These are phyloP conservation scores for Cyrtonyx montezumae DNA, from an alignment of 2,113 vertebrate species.

Conservation along the genomic window DNA sequence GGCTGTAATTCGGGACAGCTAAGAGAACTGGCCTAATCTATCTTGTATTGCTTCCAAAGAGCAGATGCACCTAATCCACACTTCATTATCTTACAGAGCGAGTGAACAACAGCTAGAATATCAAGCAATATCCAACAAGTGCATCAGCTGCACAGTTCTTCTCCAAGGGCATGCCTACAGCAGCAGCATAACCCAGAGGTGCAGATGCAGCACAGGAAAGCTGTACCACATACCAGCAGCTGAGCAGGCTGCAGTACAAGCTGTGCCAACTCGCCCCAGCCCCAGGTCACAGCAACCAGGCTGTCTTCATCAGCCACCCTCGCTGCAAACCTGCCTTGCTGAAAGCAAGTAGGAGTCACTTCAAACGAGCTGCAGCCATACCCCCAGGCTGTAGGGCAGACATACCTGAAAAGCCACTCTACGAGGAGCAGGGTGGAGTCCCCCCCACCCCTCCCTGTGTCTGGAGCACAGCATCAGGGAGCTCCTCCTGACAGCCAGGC, in stretches of 20 bases:
- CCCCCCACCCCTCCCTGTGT: background rate
- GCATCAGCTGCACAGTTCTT: background rate
- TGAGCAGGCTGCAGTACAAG: background rate
- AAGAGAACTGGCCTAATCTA: background rate
- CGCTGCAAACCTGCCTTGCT: background rate
- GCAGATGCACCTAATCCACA: background rate
- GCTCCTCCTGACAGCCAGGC: background rate
- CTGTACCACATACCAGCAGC: fast-evolving
- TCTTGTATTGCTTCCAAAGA: background rate
- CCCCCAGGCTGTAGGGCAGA: conserved; percentile 46
- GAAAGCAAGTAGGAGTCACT: conserved; percentile 30
- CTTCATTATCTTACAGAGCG: background rate
- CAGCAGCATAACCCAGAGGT: background rate
- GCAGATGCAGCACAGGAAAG: background rate
- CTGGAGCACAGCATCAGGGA: background rate
- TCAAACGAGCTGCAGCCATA: conserved; percentile 10
- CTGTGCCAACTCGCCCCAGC: background rate
- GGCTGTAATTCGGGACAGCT: background rate
- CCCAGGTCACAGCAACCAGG: background rate
- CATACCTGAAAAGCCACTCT: conserved; percentile 43
- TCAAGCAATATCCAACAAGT: conserved; percentile 10
- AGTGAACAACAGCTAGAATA: background rate
- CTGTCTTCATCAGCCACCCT: background rate
- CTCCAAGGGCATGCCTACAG: background rate
- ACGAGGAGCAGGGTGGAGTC: background rate